These are phyloP conservation scores for Phyllotreta cruciferae DNA, from an alignment of 2,888 invertebrate species.

Conservation along the genomic window DNA sequence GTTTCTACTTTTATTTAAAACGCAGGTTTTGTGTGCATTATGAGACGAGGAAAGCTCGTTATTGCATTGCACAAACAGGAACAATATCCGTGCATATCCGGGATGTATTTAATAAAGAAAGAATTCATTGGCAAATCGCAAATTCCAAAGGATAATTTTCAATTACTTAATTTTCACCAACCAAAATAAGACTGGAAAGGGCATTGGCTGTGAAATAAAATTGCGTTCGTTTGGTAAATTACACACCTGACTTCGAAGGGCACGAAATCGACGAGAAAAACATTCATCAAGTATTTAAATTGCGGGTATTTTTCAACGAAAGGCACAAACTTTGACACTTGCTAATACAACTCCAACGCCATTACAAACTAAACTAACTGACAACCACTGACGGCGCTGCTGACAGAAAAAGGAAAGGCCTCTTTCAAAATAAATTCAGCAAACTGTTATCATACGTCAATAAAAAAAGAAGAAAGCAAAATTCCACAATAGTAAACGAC, in stretches of 20 bases:
- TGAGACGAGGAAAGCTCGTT: neutral
- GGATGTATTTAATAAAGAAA: conserved; percentile 17
- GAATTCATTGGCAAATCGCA: neutral
- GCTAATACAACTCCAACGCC: conserved; percentile 38
- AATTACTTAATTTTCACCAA: conserved; percentile 7
- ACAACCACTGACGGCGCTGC: conserved; percentile 19
- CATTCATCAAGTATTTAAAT: conserved; percentile 9
- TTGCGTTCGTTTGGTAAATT: neutral
- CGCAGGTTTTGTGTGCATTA: neutral
- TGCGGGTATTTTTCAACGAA: conserved; percentile 16
- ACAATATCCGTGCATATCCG: conserved; percentile 11
- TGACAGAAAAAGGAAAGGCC: neutral
- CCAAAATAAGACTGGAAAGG: neutral
- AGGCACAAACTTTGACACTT: conserved; percentile 28
- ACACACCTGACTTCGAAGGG: neutral
- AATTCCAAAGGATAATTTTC: conserved; percentile 13
- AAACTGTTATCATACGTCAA: neutral
- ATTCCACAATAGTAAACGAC: too few relatives aligned
- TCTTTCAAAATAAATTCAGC: neutral
- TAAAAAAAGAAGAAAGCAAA: too few relatives aligned
- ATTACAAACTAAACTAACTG: conserved; percentile 39
- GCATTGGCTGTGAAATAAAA: neutral
- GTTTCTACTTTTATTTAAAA: too few relatives aligned
- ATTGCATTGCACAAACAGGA: conserved; percentile 8
- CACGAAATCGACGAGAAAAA: neutral